Conservation (phyloP, 2,113 vertebrate genomes). For the Aramus guarauna region DNA sequence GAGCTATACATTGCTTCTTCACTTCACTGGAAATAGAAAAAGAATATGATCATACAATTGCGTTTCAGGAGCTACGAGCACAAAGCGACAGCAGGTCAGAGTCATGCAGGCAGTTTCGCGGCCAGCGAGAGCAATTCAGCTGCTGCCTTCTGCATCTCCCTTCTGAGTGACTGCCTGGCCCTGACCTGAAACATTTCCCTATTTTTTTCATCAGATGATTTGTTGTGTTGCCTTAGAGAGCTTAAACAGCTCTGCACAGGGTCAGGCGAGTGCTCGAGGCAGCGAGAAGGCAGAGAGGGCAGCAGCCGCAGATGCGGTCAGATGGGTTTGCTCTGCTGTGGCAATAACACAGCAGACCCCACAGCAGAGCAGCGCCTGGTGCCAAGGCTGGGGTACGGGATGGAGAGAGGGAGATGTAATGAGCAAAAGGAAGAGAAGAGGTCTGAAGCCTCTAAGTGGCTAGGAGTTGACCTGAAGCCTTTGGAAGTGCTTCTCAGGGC, state of each 20-base stretch:
- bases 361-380: background rate
- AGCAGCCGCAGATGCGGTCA: background rate
- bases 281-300: background rate
- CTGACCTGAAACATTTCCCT: background rate
- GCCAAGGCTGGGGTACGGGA: too few species aligned
- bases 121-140: background rate
- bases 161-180: background rate
- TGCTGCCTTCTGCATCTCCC: background rate
- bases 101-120: accelerated
- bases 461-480: background rate
- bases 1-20: background rate
- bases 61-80: background rate
- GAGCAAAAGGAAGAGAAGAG: background rate
- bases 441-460: background rate
- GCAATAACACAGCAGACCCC: background rate
- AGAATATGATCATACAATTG: background rate
- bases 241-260: background rate
- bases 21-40: background rate
- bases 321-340: background rate
- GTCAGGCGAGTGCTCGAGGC: accelerated
- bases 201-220: background rate
- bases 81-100: background rate
- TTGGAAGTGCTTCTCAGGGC: background rate
- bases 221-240: background rate
- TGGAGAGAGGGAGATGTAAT: background rate